Evolutionary conservation across 2,113 vertebrate genomes (phyloP), one percentile per base, ranked within the genome.

Genomic region (Scortum barcoo): DNA sequence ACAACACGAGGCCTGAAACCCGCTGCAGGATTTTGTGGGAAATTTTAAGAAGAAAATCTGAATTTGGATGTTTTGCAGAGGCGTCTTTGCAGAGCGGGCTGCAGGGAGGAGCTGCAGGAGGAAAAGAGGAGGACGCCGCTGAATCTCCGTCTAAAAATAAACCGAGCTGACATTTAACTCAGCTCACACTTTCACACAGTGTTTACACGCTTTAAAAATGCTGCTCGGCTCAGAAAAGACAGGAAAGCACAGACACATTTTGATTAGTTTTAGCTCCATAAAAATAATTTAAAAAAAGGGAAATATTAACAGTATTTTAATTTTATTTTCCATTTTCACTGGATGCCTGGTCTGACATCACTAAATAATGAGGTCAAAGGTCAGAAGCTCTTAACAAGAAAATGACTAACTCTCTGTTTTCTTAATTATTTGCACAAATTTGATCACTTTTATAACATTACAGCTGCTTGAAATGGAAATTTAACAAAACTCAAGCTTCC

Each of bases 81-180:
- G 12, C 40, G 24, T 22, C 19, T 8, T 8, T 51, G 74, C 33
- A 33, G 54, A 2, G 20, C 24, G 42, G 71, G 53, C 48, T 70
- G 79, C 72, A 70, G 67, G 56, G 58, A 42, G 36, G n/a, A 22
- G 6, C n/a, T 36, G 14, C 40, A 38, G 40, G 48, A 30, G 17
- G 16, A 28, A 28, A 36, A 8, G 51, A 20, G 58, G 44, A 72
- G 75, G 72, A 61, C 44, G 50, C 14, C 40, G 26, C 40, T 22
- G 50, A 50, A 44, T 63, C 14, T 65, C 7, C 1, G 16, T 24
- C 68, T 50, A 86, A 50, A 86, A 82, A 80, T 83, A 85, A 72
- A 72, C 70, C 7, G 68, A 30, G 1, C n/a, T 76, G 61, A 73
- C 77, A 70, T 86, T 83, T 70, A 61, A 86, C 33, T 62, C 78